phyloP scores from a whole-genome alignment of 1,140 invertebrate genomes.

The Drosophila bifasciata region DNA sequence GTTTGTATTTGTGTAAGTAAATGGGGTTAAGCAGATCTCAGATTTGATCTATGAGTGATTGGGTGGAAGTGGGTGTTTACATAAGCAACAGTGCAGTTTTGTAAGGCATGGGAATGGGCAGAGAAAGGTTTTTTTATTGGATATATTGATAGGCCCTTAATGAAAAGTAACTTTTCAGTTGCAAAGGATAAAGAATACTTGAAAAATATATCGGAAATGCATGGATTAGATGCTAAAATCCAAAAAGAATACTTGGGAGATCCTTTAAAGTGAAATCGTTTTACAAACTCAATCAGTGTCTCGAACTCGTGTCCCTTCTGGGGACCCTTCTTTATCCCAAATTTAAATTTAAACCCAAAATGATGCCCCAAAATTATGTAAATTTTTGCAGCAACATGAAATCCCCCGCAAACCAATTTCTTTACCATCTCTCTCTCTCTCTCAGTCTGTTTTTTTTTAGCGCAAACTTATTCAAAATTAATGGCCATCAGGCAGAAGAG shows the following conservation, averaged over 20 bases:
- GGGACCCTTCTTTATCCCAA: background rate
- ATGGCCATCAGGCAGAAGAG: constrained; percentile 42
- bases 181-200: no score
- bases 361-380: constrained; percentile 56
- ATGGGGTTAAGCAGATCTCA: constrained; percentile 38
- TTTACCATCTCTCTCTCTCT: constrained; percentile 14
- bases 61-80: background rate
- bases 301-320: no score
- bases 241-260: background rate
- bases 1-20: constrained; percentile 34
- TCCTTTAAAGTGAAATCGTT: background rate
- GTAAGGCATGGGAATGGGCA: background rate
- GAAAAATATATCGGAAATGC: no score
- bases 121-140: background rate
- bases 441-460: constrained; percentile 26
- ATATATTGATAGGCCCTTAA: background rate
- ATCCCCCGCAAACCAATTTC: constrained; percentile 33
- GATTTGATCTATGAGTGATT: constrained; percentile 35
- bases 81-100: constrained; percentile 2
- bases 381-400: constrained; percentile 47
- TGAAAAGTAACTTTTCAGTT: no score
- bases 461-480: constrained; percentile 42
- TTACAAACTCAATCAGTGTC: constrained; percentile 11
- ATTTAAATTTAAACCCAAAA: constrained; percentile 24
- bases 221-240: no score